A percentile compares a stretch with the other conserved stretches of the same genome.
These are phyloP conservation scores for Sula dactylatra DNA, from an alignment of 2,113 vertebrate species.

Conservation along the genomic window DNA sequence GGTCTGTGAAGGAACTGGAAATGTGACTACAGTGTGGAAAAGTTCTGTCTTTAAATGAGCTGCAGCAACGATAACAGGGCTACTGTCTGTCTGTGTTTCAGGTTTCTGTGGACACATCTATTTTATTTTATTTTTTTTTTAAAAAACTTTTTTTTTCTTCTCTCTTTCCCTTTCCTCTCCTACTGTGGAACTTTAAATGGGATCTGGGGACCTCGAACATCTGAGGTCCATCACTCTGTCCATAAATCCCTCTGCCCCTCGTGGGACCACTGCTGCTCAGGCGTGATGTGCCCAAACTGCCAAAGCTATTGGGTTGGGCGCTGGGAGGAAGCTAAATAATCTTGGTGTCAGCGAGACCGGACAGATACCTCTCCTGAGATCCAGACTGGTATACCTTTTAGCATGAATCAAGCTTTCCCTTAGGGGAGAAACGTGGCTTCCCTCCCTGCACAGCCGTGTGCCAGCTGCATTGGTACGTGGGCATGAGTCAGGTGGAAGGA, in stretches of 20 bases:
- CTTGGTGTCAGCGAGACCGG: neutral
- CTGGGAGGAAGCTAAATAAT: neutral
- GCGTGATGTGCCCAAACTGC: neutral
- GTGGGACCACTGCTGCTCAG: neutral
- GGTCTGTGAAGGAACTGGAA: slow-evolving; percentile 27
- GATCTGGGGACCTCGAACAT: neutral
- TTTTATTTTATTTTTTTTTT: neutral
- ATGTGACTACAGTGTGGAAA: slow-evolving; percentile 9
- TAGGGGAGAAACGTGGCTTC: neutral
- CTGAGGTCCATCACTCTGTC: neutral
- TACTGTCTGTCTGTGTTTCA: neutral
- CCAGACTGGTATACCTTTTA: neutral
- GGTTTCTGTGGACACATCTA: neutral
- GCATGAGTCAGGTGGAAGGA: neutral
- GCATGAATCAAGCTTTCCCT: neutral
- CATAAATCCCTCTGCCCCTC: neutral
- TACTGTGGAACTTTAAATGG: neutral
- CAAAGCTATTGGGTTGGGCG: neutral
- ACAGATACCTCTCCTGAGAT: neutral
- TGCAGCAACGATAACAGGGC: neutral
- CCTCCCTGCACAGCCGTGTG: neutral
- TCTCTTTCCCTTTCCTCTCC: neutral
- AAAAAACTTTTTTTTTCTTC: neutral
- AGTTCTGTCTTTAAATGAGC: neutral
- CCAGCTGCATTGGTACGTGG: neutral